Percentiles rank a stretch among this genome's conserved stretches.
Evolutionary conservation across 2,113 vertebrate genomes (phyloP).

Genomic region (Ctenomys sociabilis): DNA sequence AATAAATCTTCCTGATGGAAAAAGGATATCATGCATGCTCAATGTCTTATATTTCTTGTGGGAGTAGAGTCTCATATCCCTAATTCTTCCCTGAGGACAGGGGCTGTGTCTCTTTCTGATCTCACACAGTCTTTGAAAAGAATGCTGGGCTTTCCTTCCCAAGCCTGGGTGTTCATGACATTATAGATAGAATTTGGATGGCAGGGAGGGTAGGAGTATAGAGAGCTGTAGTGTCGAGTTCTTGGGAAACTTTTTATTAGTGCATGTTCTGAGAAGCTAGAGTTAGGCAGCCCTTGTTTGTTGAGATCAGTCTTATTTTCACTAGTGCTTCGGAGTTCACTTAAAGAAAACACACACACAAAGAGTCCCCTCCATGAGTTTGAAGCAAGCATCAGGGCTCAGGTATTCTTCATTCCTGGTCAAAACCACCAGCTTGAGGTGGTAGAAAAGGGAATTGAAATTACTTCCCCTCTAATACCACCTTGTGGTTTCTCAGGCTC

Average conservation of each 20-base stretch:
- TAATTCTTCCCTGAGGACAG: neutral
- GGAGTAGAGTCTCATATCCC: slow-evolving; percentile 19
- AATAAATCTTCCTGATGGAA: slow-evolving; percentile 46
- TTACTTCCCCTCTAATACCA: slow-evolving; percentile 10
- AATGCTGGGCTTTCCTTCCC: slow-evolving; percentile 22
- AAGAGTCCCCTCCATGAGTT: neutral
- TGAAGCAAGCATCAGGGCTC: slow-evolving; percentile 2
- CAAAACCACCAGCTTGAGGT: slow-evolving; percentile 15
- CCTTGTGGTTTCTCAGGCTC: slow-evolving; percentile 26
- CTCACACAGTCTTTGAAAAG: neutral
- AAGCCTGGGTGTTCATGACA: slow-evolving; percentile 24
- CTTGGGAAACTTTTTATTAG: neutral
- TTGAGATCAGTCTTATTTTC: neutral
- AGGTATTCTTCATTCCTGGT: slow-evolving; percentile 26
- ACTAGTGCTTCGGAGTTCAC: neutral
- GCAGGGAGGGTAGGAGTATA: neutral
- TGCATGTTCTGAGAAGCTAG: neutral
- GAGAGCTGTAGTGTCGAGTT: neutral
- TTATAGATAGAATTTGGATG: neutral
- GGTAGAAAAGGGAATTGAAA: neutral
- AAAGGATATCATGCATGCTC: slow-evolving; percentile 9
- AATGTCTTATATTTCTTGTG: slow-evolving; percentile 39
- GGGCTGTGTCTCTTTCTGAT: slow-evolving; percentile 48
- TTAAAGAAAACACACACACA: neutral
- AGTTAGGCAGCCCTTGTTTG: neutral